Percentiles rank a stretch among this genome's conserved stretches.
phyloP scores from a whole-genome alignment of 2,888 invertebrate species.

The Neoaliturus tenellus region DNA sequence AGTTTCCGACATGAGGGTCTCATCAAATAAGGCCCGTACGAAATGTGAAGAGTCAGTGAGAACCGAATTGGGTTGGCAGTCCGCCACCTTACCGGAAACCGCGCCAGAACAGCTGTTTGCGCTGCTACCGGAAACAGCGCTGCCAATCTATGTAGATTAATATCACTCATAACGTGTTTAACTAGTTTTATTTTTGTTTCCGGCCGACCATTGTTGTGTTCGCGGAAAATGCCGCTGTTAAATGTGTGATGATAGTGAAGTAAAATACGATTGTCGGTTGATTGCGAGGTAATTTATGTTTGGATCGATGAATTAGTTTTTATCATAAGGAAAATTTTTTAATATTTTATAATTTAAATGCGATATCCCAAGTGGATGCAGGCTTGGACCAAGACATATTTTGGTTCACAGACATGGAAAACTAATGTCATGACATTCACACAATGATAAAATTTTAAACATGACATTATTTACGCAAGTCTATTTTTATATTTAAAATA shows the following conservation, averaged over 20 bases:
- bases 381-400: too few relatives aligned
- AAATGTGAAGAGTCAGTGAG: constrained; percentile 42
- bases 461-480: too few relatives aligned
- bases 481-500: too few relatives aligned
- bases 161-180: background rate
- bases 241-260: background rate
- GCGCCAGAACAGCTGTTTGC: constrained; percentile 45
- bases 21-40: constrained; percentile 34
- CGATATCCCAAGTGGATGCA: too few relatives aligned
- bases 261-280: too few relatives aligned
- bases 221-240: background rate
- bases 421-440: too few relatives aligned
- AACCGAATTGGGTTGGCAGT: constrained; percentile 43
- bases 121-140: constrained; percentile 27
- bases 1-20: constrained; percentile 31
- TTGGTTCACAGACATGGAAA: too few relatives aligned
- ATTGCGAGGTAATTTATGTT: too few relatives aligned
- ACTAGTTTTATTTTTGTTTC: background rate
- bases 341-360: too few relatives aligned
- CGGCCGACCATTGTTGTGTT: background rate
- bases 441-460: too few relatives aligned
- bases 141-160: background rate
- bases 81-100: constrained; percentile 39
- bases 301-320: too few relatives aligned
- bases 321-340: too few relatives aligned